Conservation (phyloP, 2,113 vertebrate species). For the Piaya cayana region DNA sequence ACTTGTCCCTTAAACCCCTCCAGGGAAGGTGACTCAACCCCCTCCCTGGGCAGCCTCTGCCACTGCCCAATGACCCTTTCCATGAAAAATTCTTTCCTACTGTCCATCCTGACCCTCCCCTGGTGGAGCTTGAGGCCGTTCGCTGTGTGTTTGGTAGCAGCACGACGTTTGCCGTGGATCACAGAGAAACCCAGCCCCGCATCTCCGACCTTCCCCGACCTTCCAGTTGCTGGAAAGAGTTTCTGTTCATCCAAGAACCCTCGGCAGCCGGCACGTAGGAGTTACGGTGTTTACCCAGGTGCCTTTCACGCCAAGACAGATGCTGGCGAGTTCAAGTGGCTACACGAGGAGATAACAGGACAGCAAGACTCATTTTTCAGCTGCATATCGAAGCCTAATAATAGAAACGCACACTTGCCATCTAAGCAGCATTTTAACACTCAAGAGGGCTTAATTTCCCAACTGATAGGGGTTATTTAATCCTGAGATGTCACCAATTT, state of each 20-base stretch:
- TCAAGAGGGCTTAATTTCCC: neutral
- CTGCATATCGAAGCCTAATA: neutral
- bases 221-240: neutral
- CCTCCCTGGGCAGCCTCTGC: too few relatives aligned
- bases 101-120: too few relatives aligned
- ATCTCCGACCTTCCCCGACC: too few relatives aligned
- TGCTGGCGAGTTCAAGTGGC: rapidly evolving
- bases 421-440: neutral
- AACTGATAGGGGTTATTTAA: neutral
- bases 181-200: too few relatives aligned
- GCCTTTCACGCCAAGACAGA: neutral
- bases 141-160: neutral
- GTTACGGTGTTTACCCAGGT: rapidly evolving
- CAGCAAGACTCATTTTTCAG: neutral
- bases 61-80: too few relatives aligned
- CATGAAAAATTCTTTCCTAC: too few relatives aligned
- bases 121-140: too few relatives aligned
- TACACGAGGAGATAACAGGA: rapidly evolving
- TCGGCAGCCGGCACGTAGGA: rapidly evolving
- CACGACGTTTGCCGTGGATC: rapidly evolving
- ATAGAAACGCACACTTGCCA: neutral
- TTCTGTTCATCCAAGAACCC: neutral
- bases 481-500: neutral
- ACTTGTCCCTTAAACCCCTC: too few relatives aligned
- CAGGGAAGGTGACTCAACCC: too few relatives aligned